These are phyloP conservation scores for Pterois miles DNA, from an alignment of 2,797 vertebrate genomes.

Conservation along the genomic window DNA sequence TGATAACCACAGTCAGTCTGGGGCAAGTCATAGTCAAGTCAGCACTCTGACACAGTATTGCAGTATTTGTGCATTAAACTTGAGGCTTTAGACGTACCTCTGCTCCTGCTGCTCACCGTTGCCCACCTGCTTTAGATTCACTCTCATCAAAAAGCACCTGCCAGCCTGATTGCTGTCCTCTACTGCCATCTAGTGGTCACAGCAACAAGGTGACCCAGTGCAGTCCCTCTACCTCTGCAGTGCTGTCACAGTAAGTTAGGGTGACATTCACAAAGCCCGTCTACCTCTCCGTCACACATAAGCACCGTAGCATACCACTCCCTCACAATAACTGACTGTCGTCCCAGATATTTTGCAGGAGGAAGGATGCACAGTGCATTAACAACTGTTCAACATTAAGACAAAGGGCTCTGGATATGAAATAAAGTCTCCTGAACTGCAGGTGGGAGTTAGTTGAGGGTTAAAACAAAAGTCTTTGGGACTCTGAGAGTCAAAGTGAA, in stretches of 20 bases:
- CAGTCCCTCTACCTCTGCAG: slow-evolving; percentile 58
- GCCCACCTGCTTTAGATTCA: not conserved
- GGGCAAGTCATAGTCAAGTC: too few species aligned
- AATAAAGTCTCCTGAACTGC: not conserved
- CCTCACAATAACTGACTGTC: not conserved
- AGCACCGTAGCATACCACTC: not conserved
- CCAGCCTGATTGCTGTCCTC: slow-evolving; percentile 4
- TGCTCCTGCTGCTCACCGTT: not conserved
- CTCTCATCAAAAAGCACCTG: accelerated
- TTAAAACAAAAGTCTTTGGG: slow-evolving; percentile 28
- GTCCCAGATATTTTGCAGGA: not conserved
- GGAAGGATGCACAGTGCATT: accelerated
- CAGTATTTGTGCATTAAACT: not conserved
- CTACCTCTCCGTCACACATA: not conserved
- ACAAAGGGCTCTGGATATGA: not conserved
- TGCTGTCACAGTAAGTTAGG: slow-evolving; percentile 51
- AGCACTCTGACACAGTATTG: too few species aligned
- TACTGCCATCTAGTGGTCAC: slow-evolving; percentile 70
- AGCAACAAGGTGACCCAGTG: slow-evolving; percentile 1
- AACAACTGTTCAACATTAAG: not conserved
- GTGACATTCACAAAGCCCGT: slow-evolving; percentile 42
- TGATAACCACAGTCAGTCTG: too few species aligned
- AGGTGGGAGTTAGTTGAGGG: slow-evolving; percentile 3
- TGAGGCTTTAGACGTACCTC: not conserved
- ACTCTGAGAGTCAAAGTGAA: slow-evolving; percentile 66